Evolutionary conservation across 2,797 vertebrate genomes (phyloP), one percentile per base, ranked within the genome.

Genomic region (Crax fasciolata): DNA sequence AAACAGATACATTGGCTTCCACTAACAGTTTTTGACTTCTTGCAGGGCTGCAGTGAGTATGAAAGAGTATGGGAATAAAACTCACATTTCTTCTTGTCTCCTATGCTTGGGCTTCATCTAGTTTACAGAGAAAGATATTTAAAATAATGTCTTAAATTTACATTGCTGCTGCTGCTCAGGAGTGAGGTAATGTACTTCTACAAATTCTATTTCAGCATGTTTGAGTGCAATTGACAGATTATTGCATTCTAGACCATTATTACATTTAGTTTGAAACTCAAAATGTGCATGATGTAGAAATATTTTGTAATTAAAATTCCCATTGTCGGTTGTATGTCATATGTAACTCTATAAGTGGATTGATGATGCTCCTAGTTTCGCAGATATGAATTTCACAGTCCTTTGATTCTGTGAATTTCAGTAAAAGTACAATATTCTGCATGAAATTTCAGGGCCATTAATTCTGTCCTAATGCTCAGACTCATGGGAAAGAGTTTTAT

Each of bases 91-190:
- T 86, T 66, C 46, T 52, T 76, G 8, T 62, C 28, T 87, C 18
- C 10, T 52, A 1, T 20, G 14, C 9, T 35, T 30, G 11, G 10
- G 27, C 28, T 83, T 95, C 91, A 94, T 30, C 72, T 92, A 91
- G 85, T 94, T 96, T 96, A 84, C 48, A 90, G 94, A 93, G 10
- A 87, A 88, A 55, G 73, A 79, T 95, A 74, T 91, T 96, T 97
- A 85, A 96, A 90, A 91, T 61, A 94, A 84, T 51, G 39, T 48
- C 94, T 91, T 96, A 94, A 94, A 89, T 27, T 95, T 91, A 84
- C 87, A 62, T 41, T 59, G 12, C 18, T 71, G 16, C 28, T 76
- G 13, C 74, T 77, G 43, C 27, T 82, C 17, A 39, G 17, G 48
- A 71, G 17, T 13, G 23, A 46, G 30, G 38, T 48, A 48, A 19